Conservation (phyloP, 1,140 invertebrate genomes). For the Achroia grisella region DNA sequence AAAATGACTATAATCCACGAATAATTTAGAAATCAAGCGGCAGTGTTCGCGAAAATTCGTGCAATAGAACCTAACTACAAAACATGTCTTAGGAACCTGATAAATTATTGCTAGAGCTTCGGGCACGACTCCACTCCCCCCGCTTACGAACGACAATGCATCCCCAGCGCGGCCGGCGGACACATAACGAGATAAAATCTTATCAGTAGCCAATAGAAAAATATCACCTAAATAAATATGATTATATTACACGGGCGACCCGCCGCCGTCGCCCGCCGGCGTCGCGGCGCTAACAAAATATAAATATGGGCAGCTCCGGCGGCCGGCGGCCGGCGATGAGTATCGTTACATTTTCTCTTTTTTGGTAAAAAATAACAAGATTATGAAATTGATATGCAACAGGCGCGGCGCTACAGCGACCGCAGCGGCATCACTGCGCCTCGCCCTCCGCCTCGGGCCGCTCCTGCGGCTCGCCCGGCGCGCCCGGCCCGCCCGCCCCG, state of each 20-base stretch:
- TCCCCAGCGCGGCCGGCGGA: constrained; percentile 36
- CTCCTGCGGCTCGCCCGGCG: background rate
- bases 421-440: constrained; percentile 32
- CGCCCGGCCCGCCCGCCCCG: constrained; percentile 10
- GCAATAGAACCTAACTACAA: constrained; percentile 72
- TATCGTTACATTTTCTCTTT: constrained; percentile 37
- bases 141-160: constrained; percentile 38
- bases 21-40: constrained; percentile 64
- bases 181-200: constrained; percentile 64
- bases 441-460: constrained; percentile 22
- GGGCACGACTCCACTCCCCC: constrained; percentile 40
- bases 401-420: constrained; percentile 11
- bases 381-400: constrained; percentile 53
- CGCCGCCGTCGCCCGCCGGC: constrained; percentile 16
- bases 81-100: constrained; percentile 72
- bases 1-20: constrained; percentile 47
- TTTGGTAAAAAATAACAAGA: constrained; percentile 62
- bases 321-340: constrained; percentile 11
- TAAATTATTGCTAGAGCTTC: constrained; percentile 72
- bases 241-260: constrained; percentile 41
- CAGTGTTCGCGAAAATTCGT: constrained; percentile 71
- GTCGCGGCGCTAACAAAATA: constrained; percentile 22
- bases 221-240: constrained; percentile 72
- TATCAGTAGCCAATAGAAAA: constrained; percentile 73
- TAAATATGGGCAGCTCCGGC: constrained; percentile 13